Evolutionary conservation across 2,113 vertebrate genomes (phyloP), one percentile per base, ranked within the genome.

Genomic region (Proteles cristata): DNA sequence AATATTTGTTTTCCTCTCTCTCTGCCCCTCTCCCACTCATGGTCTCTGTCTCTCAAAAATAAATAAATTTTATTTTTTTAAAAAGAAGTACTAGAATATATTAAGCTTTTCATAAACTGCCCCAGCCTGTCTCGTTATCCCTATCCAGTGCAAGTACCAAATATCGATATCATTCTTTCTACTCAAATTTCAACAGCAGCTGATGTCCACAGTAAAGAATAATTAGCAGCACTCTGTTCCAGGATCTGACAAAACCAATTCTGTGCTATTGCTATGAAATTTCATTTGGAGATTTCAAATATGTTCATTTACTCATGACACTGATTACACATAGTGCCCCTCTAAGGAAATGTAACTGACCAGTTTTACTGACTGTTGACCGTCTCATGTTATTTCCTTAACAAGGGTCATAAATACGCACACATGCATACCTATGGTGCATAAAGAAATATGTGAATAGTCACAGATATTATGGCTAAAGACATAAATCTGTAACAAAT

Each of bases 351-450:
- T 43, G 4, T 31, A 65, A 39, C 61, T 39, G 4, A n/a, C 28
- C 8, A 19, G 0, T 50, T 80, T 89, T 77, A 71, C 17, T 23
- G 53, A 3, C 25, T 11, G 6, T 77, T 83, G 71, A 31, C 31
- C 4, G 4, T 55, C 31, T 43, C 1, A 0, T 55, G 5, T 61
- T 92, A 28, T 33, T 58, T 96, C 45, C 25, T 45, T 82, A 66
- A 39, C 31, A 16, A 33, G 6, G 31, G 16, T 74, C 6, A 2
- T 82, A 53, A 90, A 12, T 4, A 91, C 65, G 33, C 12, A 48
- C 6, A 2, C 1, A 39, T 31, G 14, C 1, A n/a, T 28, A 8
- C 5, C 71, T 11, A 31, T 1, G 2, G 17, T 58, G 7, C 33
- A 9, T 50, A 84, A 61, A 23, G 5, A 71, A 19, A 26, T 26